Base-by-base conservation (phyloP, 2,113 vertebrate species). In the Vireo altiloquus region DNA sequence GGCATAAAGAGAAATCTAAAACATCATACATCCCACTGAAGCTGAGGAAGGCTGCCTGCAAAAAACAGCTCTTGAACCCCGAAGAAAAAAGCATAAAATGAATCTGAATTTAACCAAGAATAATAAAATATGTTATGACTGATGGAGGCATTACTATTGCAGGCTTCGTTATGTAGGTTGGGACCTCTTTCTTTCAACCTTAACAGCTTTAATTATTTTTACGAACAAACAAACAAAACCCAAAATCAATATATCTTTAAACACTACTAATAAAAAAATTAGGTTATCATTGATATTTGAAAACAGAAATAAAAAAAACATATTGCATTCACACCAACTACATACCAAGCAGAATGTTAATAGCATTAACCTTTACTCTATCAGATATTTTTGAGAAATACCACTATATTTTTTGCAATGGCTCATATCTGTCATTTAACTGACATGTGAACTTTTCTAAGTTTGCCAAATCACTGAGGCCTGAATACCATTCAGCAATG, bases 361-460 rank as follows among this genome's bases (percentile, higher is more conserved):
- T 93, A 95, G 90, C 82, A 96, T 96, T 97, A 95, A 95, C 94
- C 93, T 95, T 95, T 95, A 95, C 59, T 94, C 92, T 92, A 92
- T 94, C 87, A 96, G 93, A 95, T 91, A 96, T 94, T 96, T 96
- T 96, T 28, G 54, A 97, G 92, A 93, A 93, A 95, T 92, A 95
- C 77, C 81, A 84, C 89, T 89, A 54, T 93, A 96, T 91, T 93
- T 96, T 95, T 94, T 90, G 63, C 85, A 87, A 56, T 4, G 40
- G 91, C 84, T 94, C 86, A 60, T 88, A 96, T 92, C 92, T 96
- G 92, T 96, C 92, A 94, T 95, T 96, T 96, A 94, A 94, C 76
- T 96, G 95, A 97, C 92, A 96, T 94, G 92, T 96, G 95, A 96
- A 95, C 92, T 97, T 97, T 97, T 95, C 93, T 89, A 95, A 95